These are phyloP conservation scores for Chiloscyllium plagiosum DNA, from an alignment of 2,113 vertebrate species.

Conservation along the genomic window DNA sequence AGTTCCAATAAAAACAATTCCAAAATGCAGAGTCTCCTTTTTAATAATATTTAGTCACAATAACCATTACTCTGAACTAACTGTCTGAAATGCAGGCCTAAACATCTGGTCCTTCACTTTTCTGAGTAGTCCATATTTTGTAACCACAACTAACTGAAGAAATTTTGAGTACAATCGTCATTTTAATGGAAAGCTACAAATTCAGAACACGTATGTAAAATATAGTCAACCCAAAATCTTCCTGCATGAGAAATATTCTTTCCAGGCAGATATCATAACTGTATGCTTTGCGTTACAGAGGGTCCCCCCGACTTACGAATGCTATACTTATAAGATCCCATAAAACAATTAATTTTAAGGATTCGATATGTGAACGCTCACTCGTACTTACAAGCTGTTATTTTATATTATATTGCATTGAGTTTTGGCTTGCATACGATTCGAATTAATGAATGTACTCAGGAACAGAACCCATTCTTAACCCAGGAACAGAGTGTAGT, in stretches of 20 bases:
- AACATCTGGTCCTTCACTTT: not conserved
- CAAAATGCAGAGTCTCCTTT: not conserved
- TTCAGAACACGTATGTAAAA: not conserved
- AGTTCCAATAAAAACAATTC: not conserved
- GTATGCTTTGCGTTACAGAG: not conserved
- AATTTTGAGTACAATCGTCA: not conserved
- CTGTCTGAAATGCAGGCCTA: not conserved
- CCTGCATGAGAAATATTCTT: not conserved
- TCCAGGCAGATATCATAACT: not conserved
- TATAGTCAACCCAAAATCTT: not conserved
- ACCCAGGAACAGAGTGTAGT: not conserved
- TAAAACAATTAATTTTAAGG: no score
- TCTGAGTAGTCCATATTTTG: not conserved
- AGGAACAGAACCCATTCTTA: no score
- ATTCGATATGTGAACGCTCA: no score
- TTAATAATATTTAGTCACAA: not conserved
- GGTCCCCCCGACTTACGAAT: no score
- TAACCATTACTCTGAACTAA: not conserved
- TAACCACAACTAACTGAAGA: not conserved
- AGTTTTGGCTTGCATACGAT: no score
- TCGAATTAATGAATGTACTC: no score
- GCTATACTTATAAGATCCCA: no score
- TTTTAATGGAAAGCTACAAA: not conserved
- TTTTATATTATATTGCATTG: no score
- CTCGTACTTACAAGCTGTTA: no score